Evolutionary conservation across 2,888 invertebrate genomes (phyloP), one percentile per base, ranked within the genome.

Genomic region (Cordilura impudica): DNA sequence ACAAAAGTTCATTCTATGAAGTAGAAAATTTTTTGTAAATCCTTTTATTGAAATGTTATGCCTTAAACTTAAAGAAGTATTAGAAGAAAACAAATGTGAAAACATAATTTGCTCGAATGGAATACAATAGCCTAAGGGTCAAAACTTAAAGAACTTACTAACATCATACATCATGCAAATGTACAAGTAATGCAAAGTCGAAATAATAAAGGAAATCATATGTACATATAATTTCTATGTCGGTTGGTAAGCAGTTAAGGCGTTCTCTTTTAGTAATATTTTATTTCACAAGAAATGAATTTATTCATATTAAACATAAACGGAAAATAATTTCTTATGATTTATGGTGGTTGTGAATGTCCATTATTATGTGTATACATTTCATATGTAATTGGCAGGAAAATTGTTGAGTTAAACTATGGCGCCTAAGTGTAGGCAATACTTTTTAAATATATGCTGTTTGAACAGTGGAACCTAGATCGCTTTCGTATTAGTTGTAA

Each of bases 21-120:
- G 12, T 49, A 66, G 43, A 29, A 71, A 67, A 72, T 60, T n/a
- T 31, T 80, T 73, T 60, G 76, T 51, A 78, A 82, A 76, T 81
- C 78, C 81, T 81, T 78, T 73, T 77, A 81, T 82, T 81, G 82
- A 82, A 81, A 82, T 77, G 78, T 79, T 78, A 75, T 75, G 70
- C 35, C 29, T 71, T 75, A 54, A 74, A 71, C 74, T 71, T 74
- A 69, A 75, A 49, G 54, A 26, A 70, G 63, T 61, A 58, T 76
- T 76, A 71, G 31, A 39, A 45, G 54, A 71, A 67, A 61, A 79
- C 74, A 71, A 71, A 79, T 75, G 71, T 61, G 71, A 63, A 75
- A 75, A 74, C 74, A 75, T 67, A 29, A 43, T 70, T 45, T 61
- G 54, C 21, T 71, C 74, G 39, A 69, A 29, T 10, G 29, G 39